These are phyloP conservation scores for Pangasius djambal DNA, from an alignment of 2,797 vertebrate species.

Conservation along the genomic window DNA sequence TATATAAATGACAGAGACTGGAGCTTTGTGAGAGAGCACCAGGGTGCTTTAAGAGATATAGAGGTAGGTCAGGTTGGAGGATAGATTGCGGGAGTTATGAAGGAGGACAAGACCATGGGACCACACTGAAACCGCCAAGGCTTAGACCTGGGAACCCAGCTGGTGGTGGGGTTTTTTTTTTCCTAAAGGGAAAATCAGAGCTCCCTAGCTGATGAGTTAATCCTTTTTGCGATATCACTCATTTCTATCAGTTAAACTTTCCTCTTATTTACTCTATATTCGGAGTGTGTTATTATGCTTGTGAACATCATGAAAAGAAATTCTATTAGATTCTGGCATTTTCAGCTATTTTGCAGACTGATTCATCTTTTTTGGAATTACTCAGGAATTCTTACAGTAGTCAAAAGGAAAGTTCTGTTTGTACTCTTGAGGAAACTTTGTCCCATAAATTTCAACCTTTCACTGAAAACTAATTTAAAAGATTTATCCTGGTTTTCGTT, in stretches of 20 bases:
- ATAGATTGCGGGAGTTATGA: background rate
- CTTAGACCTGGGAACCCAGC: background rate
- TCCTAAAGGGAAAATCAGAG: background rate
- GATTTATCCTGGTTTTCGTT: background rate
- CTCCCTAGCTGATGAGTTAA: background rate
- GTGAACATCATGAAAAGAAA: background rate
- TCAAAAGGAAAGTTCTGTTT: background rate
- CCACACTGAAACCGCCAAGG: background rate
- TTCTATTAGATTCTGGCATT: background rate
- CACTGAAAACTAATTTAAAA: background rate
- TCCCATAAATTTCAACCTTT: too few relatives aligned
- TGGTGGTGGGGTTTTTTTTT: background rate
- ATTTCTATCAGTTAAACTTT: background rate
- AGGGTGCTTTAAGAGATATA: background rate
- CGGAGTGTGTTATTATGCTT: background rate
- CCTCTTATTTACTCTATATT: background rate
- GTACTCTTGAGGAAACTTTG: background rate
- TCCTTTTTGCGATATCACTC: background rate
- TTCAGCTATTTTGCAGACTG: background rate
- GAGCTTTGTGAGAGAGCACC: background rate
- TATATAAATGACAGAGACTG: background rate
- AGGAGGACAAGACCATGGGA: background rate
- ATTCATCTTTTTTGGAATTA: background rate
- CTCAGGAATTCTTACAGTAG: background rate
- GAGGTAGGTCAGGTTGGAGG: background rate